Conservation (phyloP, 2,888 invertebrate genomes). For the Pachycephus smyrnensis region DNA sequence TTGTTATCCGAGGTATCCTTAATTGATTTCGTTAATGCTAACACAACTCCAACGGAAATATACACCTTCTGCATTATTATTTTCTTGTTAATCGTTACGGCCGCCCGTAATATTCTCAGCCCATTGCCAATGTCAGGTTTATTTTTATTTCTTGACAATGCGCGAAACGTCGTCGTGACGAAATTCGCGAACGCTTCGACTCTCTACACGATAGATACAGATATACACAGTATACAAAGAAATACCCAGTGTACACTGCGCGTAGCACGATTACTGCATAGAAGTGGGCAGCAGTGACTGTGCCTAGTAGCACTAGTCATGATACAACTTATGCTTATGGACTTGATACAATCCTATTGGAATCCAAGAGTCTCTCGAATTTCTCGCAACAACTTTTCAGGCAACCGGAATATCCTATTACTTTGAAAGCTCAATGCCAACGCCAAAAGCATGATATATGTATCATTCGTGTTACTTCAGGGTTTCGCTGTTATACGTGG, state of each 20-base stretch:
- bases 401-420: neutral
- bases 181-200: neutral
- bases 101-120: neutral
- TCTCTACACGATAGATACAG: neutral
- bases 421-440: neutral
- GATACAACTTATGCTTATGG: slow-evolving; percentile 33
- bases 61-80: neutral
- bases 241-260: neutral
- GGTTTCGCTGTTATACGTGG: neutral
- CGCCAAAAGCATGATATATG: neutral
- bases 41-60: neutral
- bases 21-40: neutral
- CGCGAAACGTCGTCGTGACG: neutral
- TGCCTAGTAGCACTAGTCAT: slow-evolving; percentile 1
- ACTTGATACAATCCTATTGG: slow-evolving; percentile 37
- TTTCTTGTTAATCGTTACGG: neutral
- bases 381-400: neutral
- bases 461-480: too few relatives aligned
- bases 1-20: neutral
- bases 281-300: neutral
- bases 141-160: neutral
- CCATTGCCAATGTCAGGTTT: neutral
- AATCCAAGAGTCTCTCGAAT: slow-evolving; percentile 20
- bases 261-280: neutral
- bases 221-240: neutral